Base-by-base conservation (phyloP, 1,140 invertebrate species). In the Heterodera carotae region DNA sequence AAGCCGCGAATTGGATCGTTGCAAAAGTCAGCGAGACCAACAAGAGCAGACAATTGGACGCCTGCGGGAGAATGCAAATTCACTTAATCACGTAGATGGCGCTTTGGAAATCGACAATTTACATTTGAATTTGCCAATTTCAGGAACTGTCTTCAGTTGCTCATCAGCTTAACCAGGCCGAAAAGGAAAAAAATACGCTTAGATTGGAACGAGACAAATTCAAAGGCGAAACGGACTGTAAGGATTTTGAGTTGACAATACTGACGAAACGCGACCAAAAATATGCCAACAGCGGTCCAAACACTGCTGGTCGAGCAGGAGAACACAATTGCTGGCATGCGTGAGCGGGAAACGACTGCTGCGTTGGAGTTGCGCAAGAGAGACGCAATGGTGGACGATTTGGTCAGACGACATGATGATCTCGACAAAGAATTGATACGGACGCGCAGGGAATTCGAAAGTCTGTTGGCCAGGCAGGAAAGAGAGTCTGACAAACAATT, bases 31-130 rank as follows among this genome's bases (percentile, higher is more conserved):
- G 33, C 36, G 72, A 10, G 72, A 62, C 27, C 72, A 74, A 62
- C 72, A 74, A 2, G 72, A 74, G 25, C 72, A 74, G 72, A 64
- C 72, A 2, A 74, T 74, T 74, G 56, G 33, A 31, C 56, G 53
- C 5, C 56, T 74, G 33, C 22, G 72, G 18, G 72, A 74, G 6
- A 48, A 43, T 12, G 22, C n/a, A n/a, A 71, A 29, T 71, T 22
- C 69, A 2, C 69, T 71, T 8, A 71, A 71, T 48, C 69, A 71
- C 18, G 69, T 71, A 12, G 60, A 64, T 31, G 15, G n/a, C 2
- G 4, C 12, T n/a, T 12, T 25, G 22, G 15, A 18, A 33, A 29
- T 18, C 5, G 59, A 36, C 27, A 59, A 25, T 25, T 1, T 29
- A 18, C 25, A 18, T 71, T 71, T n/a, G n/a, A n/a, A n/a, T n/a